phyloP scores from a whole-genome alignment of 2,888 invertebrate species.

The Cheilosia vernalis region DNA sequence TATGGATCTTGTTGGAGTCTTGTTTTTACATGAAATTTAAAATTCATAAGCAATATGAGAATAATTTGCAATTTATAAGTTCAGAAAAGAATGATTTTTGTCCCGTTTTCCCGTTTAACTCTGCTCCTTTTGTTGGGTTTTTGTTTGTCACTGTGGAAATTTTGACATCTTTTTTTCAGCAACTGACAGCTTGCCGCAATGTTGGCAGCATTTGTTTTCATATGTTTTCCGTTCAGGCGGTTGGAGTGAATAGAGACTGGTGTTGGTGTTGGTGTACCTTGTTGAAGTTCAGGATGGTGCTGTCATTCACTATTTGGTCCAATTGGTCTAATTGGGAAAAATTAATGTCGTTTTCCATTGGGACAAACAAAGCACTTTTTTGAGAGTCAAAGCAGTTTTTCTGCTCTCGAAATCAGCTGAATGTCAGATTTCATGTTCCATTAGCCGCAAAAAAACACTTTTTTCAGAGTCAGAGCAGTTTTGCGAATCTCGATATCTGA shows the following conservation, averaged over 20 bases:
- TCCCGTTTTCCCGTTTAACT: constrained; percentile 34
- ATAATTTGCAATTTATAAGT: constrained; percentile 35
- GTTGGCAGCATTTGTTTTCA: constrained; percentile 52
- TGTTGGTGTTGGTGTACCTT: too few species aligned
- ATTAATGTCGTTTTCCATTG: too few species aligned
- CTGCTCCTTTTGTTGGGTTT: constrained; percentile 54
- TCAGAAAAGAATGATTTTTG: constrained; percentile 41
- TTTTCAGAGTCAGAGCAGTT: too few species aligned
- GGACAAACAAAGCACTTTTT: too few species aligned
- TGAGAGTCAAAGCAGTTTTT: too few species aligned
- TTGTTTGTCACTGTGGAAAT: constrained; percentile 61
- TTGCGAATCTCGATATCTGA: too few species aligned
- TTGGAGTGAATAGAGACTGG: background rate
- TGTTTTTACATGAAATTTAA: constrained; percentile 35
- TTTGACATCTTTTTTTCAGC: constrained; percentile 52
- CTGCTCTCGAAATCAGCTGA: too few species aligned
- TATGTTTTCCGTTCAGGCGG: constrained; percentile 46
- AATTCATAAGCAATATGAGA: constrained; percentile 47
- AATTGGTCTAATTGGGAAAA: too few species aligned
- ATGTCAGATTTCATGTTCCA: too few species aligned
- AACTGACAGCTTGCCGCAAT: constrained; percentile 43
- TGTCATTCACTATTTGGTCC: too few species aligned
- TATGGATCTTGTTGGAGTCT: background rate
- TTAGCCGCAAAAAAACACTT: too few species aligned
- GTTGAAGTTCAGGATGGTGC: too few species aligned